These are phyloP conservation scores for Lerema accius DNA, from an alignment of 1,140 invertebrate genomes.

Conservation along the genomic window DNA sequence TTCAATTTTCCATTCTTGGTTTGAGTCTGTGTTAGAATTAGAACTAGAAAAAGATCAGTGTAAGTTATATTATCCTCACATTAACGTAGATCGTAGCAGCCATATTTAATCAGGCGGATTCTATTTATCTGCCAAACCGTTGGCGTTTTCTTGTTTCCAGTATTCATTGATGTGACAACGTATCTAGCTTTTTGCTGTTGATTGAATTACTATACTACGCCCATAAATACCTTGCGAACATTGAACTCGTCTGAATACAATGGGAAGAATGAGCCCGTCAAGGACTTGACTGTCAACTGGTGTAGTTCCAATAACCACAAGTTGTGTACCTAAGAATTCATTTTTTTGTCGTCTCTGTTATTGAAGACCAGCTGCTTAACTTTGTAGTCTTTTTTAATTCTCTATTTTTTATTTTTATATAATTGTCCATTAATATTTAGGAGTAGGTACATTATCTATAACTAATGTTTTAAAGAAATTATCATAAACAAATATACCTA, in stretches of 20 bases:
- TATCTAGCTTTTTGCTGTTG: conserved; percentile 30
- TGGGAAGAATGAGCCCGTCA: conserved; percentile 31
- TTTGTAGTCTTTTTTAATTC: neutral
- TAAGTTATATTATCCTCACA: neutral
- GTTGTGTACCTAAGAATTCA: neutral
- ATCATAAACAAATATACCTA: too few relatives aligned
- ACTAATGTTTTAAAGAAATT: too few relatives aligned
- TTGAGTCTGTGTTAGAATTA: too few relatives aligned
- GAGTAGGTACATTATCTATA: too few relatives aligned
- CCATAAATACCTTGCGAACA: conserved; percentile 37
- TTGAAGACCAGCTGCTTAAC: neutral
- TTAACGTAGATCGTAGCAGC: too few relatives aligned
- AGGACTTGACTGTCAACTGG: conserved; percentile 23
- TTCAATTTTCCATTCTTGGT: too few relatives aligned
- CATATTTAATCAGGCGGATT: conserved; percentile 7
- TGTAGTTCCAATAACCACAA: conserved; percentile 8
- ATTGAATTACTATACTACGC: conserved; percentile 41
- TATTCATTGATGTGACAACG: conserved; percentile 32
- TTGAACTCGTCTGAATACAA: conserved; percentile 35
- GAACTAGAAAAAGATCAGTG: neutral
- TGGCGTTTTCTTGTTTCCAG: conserved; percentile 3
- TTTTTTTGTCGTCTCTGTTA: neutral
- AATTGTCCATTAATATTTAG: neutral
- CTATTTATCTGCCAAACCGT: conserved; percentile 16
- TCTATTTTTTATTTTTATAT: neutral